A percentile compares a stretch with the other conserved stretches of the same genome.
Evolutionary conservation across 1,140 invertebrate genomes (phyloP).

Genomic region (Drosophila rhopaloa): DNA sequence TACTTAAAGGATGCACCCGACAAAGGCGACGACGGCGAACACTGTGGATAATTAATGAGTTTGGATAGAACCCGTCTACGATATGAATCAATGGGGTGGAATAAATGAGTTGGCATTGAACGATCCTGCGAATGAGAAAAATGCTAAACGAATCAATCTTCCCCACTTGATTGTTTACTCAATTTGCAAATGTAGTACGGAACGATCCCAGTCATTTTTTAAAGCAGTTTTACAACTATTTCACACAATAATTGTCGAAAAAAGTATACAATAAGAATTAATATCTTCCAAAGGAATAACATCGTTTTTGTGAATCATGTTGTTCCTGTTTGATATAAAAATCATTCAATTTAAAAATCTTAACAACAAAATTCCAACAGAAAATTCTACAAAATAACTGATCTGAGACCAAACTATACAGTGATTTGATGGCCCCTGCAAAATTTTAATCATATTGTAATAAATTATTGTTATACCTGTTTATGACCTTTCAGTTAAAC

Average conservation of each 20-base stretch:
- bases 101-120: slow-evolving; percentile 30
- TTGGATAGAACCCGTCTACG: slow-evolving; percentile 11
- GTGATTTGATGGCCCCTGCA: too few relatives aligned
- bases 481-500: not conserved
- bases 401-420: not conserved
- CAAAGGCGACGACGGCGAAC: slow-evolving; percentile 30
- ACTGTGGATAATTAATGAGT: slow-evolving; percentile 36
- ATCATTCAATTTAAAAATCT: too few relatives aligned
- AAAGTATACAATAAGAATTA: too few relatives aligned
- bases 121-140: slow-evolving; percentile 3
- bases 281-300: too few relatives aligned
- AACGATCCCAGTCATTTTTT: too few relatives aligned
- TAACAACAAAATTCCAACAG: too few relatives aligned
- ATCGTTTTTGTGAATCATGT: too few relatives aligned
- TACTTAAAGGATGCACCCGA: slow-evolving; percentile 47
- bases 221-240: not conserved
- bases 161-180: slow-evolving; percentile 6
- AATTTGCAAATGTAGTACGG: not conserved
- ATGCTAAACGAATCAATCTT: slow-evolving; percentile 5
- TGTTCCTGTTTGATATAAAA: too few relatives aligned
- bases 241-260: too few relatives aligned
- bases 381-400: too few relatives aligned
- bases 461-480: too few relatives aligned
- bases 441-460: too few relatives aligned
- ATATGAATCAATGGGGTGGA: slow-evolving; percentile 33